Evolutionary conservation across 2,797 vertebrate genomes (phyloP).

Genomic region (Orestias chungarensis): DNA sequence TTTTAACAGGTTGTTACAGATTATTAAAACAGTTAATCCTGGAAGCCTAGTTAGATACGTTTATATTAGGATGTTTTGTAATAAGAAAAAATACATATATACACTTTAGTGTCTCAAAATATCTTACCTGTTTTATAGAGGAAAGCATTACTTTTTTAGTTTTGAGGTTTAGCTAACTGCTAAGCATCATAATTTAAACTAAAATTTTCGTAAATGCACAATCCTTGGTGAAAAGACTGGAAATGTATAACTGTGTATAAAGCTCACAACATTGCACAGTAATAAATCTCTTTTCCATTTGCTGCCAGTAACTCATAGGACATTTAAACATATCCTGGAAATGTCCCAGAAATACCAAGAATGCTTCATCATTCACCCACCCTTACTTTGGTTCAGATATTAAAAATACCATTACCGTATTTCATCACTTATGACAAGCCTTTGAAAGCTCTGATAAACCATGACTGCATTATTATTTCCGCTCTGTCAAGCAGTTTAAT

Average conservation of each 20-base stretch:
- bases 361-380: constrained; percentile 25
- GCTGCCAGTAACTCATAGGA: constrained; percentile 24
- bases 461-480: constrained; percentile 67
- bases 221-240: not conserved
- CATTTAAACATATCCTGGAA: constrained; percentile 19
- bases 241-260: constrained; percentile 1
- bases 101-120: not conserved
- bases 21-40: no score
- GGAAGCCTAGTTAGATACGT: no score
- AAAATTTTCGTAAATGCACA: not conserved
- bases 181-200: not conserved
- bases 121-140: not conserved
- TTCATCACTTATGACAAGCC: constrained; percentile 68
- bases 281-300: not conserved
- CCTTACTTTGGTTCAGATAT: constrained; percentile 56
- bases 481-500: constrained; percentile 62
- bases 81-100: not conserved
- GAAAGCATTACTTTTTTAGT: not conserved
- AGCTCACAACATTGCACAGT: constrained; percentile 8
- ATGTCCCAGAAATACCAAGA: constrained; percentile 38
- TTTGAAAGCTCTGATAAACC: constrained; percentile 67
- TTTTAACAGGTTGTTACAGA: no score
- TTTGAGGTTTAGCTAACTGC: not conserved
- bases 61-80: not conserved
- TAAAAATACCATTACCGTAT: constrained; percentile 73